phyloP scores from a whole-genome alignment of 2,797 vertebrate genomes.

The Pseudochromis fuscus region DNA sequence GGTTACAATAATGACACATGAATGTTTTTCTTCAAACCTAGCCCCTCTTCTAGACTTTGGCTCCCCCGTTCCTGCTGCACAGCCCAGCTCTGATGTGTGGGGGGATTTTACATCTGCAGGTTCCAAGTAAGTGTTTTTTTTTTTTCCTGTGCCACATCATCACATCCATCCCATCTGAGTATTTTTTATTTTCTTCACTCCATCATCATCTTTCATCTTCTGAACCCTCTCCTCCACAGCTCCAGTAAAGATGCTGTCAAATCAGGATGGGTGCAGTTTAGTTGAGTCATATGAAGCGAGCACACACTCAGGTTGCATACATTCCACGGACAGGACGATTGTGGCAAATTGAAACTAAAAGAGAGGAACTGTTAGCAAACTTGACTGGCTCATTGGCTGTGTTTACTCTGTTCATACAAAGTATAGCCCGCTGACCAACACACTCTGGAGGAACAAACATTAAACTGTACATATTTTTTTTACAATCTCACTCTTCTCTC shows the following conservation, averaged over 20 bases:
- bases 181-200: constrained; percentile 2
- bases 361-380: constrained; percentile 53
- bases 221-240: constrained; percentile 74
- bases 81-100: constrained; percentile 87
- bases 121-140: constrained; percentile 87
- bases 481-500: constrained; percentile 14
- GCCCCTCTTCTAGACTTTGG: constrained; percentile 78
- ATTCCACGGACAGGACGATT: constrained; percentile 79
- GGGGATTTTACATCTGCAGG: constrained; percentile 95
- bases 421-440: constrained; percentile 45
- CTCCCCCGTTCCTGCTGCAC: constrained; percentile 53
- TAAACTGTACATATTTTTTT: constrained; percentile 54
- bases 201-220: constrained; percentile 21
- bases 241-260: constrained; percentile 83
- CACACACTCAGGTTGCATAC: constrained; percentile 73
- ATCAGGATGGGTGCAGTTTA: constrained; percentile 96
- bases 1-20: not conserved
- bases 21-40: constrained; percentile 38
- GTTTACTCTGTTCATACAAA: constrained; percentile 41
- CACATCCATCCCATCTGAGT: constrained; percentile 17
- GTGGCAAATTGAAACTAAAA: constrained; percentile 48
- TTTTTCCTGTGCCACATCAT: not conserved
- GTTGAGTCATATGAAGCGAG: constrained; percentile 66
- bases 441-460: constrained; percentile 66
- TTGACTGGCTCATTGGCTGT: constrained; percentile 45